A percentile compares a stretch with the other conserved stretches of the same genome.
Evolutionary conservation across 2,113 vertebrate species (phyloP).

Genomic region (Chionomys nivalis): DNA sequence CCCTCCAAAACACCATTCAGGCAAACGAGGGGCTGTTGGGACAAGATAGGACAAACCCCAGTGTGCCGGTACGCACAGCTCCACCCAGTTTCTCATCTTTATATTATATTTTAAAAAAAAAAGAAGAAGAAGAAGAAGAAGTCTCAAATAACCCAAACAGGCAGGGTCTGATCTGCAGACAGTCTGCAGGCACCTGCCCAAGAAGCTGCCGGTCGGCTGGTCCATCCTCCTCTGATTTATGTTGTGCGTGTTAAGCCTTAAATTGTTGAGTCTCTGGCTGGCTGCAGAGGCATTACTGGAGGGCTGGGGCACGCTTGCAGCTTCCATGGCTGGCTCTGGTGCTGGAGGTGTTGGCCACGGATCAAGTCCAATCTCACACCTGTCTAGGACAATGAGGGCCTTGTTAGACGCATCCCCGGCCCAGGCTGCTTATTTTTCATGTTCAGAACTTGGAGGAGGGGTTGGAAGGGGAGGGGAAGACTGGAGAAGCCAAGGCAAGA

Average conservation of each 20-base stretch:
- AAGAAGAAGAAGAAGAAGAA: constrained; percentile 63
- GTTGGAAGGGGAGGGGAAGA: background rate
- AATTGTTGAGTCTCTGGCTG: constrained; percentile 88
- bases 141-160: constrained; percentile 85
- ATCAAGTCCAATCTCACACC: constrained; percentile 89
- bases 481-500: constrained; percentile 20
- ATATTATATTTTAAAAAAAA: constrained; percentile 51
- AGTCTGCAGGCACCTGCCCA: constrained; percentile 88
- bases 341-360: constrained; percentile 82
- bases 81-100: constrained; percentile 87
- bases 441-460: background rate
- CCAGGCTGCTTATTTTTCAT: constrained; percentile 70
- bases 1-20: constrained; percentile 73
- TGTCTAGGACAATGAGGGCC: constrained; percentile 90
- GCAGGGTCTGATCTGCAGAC: constrained; percentile 87
- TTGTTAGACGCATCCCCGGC: constrained; percentile 86
- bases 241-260: constrained; percentile 86
- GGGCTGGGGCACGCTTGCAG: constrained; percentile 84
- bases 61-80: constrained; percentile 82
- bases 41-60: constrained; percentile 87
- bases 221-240: constrained; percentile 88
- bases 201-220: constrained; percentile 86
- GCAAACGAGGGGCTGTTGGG: constrained; percentile 78
- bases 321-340: constrained; percentile 86
- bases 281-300: constrained; percentile 85